These are phyloP conservation scores for Drosophila orena DNA, from an alignment of 1,140 invertebrate species.

Conservation along the genomic window DNA sequence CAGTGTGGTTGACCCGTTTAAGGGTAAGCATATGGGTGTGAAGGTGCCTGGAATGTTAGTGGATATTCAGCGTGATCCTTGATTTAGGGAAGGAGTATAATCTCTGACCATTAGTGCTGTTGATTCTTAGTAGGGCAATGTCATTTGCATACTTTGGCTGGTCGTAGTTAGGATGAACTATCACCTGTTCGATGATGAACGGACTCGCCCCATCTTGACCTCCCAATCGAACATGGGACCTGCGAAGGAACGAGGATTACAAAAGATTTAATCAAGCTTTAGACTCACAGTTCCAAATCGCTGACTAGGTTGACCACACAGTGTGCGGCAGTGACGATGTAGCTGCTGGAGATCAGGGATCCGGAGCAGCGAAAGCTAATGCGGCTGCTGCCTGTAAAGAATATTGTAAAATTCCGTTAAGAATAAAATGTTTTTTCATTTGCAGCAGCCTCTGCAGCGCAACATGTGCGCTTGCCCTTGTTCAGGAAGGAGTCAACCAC, in stretches of 20 bases:
- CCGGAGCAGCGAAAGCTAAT: slow-evolving; percentile 88
- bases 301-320: slow-evolving; percentile 86
- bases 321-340: slow-evolving; percentile 89
- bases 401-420: slow-evolving; percentile 16
- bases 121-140: slow-evolving; percentile 87
- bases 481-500: background rate
- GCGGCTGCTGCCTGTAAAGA: slow-evolving; percentile 85
- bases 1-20: slow-evolving; percentile 59
- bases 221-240: slow-evolving; percentile 87
- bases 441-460: background rate
- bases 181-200: slow-evolving; percentile 85
- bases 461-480: slow-evolving; percentile 42
- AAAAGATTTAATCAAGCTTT: background rate
- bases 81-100: background rate
- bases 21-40: slow-evolving; percentile 86
- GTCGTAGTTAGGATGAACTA: slow-evolving; percentile 87
- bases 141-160: slow-evolving; percentile 88
- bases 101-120: slow-evolving; percentile 60
- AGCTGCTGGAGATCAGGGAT: slow-evolving; percentile 87
- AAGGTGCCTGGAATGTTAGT: slow-evolving; percentile 63
- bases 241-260: slow-evolving; percentile 50
- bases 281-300: slow-evolving; percentile 85
- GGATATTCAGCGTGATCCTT: background rate
- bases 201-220: slow-evolving; percentile 87
- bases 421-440: background rate